These are phyloP conservation scores for Dryobota labecula DNA, from an alignment of 2,888 invertebrate species.

Conservation along the genomic window DNA sequence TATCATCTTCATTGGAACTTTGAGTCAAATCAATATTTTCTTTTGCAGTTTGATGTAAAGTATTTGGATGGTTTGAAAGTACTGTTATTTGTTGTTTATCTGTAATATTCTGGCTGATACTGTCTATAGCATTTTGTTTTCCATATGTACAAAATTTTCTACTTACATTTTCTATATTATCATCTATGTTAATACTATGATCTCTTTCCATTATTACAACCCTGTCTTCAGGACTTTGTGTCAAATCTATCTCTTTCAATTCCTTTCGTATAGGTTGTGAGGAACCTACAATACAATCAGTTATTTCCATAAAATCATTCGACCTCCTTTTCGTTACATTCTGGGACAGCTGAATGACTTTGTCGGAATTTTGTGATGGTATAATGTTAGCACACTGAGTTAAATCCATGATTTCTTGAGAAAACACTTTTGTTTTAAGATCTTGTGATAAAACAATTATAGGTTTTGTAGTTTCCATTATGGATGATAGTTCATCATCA, in stretches of 20 bases:
- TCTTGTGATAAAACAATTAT: constrained; percentile 47
- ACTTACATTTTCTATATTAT: constrained; percentile 11
- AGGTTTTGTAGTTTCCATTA: constrained; percentile 58
- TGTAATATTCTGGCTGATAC: constrained; percentile 28
- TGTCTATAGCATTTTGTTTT: constrained; percentile 9
- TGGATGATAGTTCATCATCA: constrained; percentile 82
- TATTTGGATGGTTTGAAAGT: constrained; percentile 13
- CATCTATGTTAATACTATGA: neutral
- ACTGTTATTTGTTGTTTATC: constrained; percentile 33
- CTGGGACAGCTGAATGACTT: constrained; percentile 62
- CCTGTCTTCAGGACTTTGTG: constrained; percentile 63
- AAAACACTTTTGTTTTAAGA: constrained; percentile 57
- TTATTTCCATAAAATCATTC: constrained; percentile 83
- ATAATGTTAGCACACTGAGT: constrained; percentile 71
- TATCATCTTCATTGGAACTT: constrained; percentile 61
- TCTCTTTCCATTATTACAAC: constrained; percentile 15
- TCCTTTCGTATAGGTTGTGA: constrained; percentile 64
- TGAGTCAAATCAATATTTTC: constrained; percentile 74
- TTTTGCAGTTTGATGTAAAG: constrained; percentile 2
- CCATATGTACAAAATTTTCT: neutral
- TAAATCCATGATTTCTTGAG: constrained; percentile 74
- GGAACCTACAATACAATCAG: constrained; percentile 75
- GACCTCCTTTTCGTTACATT: constrained; percentile 74
- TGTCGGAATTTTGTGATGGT: constrained; percentile 50
- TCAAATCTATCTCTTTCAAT: constrained; percentile 72